Evolutionary conservation across 2,888 invertebrate genomes (phyloP), one percentile per base, ranked within the genome.

Genomic region (Drosophila conformis): DNA sequence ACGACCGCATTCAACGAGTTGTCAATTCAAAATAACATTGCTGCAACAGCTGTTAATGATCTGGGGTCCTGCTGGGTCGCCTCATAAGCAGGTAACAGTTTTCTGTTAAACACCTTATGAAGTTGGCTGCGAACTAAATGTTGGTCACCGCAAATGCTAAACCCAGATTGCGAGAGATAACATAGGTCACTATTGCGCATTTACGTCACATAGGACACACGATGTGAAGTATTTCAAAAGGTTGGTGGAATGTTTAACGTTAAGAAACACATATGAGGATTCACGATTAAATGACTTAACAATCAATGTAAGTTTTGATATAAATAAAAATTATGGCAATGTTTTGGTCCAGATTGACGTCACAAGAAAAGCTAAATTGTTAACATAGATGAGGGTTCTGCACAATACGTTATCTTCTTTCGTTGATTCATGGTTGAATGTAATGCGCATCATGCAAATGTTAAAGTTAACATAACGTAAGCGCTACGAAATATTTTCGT

Each of bases 1-100:
- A 77, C 81, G 33, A 80, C 77, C 81, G 57, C 60, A 46, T 64
- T 71, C 72, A 58, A 63, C 62, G 77, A 76, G 71, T 58, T 71
- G 66, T 67, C 48, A 70, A 80, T 71, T 66, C 60, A 49, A 42
- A 76, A 60, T 77, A 76, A 66, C 52, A 74, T 52, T 13, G 29
- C n/a, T 15, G 13, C 69, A 64, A 64, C 69, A 75, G 80, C 76
- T 76, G 69, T 76, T 54, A 29, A 48, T 27, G 18, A 61, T 31
- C 38, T 61, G 25, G 21, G 38, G 61, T 68, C 69, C 36, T 38
- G 48, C 36, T 27, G 31, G 29, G 29, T 36, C 25, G 21, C 38
- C 27, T 7, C 35, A 27, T 27, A 21, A 27, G 4, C 38, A 18
- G 59, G 6, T 73, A 73, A 60, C 31, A 56, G 46, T 4, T 1